Evolutionary conservation across 2,888 invertebrate species (phyloP).

Genomic region (Lymantria monacha): DNA sequence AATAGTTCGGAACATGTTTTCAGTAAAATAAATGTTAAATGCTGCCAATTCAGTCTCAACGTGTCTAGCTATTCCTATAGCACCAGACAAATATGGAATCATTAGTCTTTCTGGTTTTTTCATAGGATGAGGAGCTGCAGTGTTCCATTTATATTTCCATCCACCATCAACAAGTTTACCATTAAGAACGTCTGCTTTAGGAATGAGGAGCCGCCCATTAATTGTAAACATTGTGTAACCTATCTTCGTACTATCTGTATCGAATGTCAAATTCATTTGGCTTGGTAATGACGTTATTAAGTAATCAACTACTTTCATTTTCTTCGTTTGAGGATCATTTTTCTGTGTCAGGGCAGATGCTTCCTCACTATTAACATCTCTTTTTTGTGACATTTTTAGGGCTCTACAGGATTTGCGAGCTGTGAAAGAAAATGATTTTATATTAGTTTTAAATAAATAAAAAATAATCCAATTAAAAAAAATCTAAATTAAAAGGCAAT

Average conservation of each 20-base stretch:
- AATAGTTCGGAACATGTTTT: conserved; percentile 4
- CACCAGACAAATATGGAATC: neutral
- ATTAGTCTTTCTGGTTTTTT: neutral
- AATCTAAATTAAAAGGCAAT: too few species aligned
- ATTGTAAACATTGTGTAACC: conserved; percentile 1
- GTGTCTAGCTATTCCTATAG: neutral
- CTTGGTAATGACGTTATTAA: neutral
- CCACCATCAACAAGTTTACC: neutral
- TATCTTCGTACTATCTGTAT: neutral
- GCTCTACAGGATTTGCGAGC: neutral
- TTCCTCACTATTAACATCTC: neutral
- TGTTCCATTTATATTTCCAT: conserved; percentile 1
- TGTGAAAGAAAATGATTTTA: neutral
- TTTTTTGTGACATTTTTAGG: neutral
- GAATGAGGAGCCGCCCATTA: neutral
- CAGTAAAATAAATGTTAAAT: neutral
- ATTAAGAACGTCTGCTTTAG: neutral
- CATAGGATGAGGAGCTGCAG: neutral
- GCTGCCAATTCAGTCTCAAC: conserved; percentile 3
- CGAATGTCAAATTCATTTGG: neutral
- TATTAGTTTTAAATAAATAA: too few species aligned
- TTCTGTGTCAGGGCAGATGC: neutral
- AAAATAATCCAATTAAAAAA: too few species aligned
- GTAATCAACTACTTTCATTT: conserved; percentile 1
- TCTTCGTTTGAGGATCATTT: neutral